Evolutionary conservation across 1,140 invertebrate species (phyloP).

Genomic region (Aphis gossypii): DNA sequence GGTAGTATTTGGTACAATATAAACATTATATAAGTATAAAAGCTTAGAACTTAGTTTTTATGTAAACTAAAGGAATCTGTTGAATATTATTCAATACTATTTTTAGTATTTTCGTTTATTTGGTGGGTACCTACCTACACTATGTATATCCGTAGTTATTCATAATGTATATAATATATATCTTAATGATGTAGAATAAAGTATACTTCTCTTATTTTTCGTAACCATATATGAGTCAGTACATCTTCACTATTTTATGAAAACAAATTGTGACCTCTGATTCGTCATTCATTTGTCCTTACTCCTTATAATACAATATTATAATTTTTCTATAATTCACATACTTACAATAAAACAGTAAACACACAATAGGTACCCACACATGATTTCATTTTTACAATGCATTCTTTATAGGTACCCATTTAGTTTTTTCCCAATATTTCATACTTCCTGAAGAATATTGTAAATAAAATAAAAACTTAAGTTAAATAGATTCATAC

Average conservation of each 20-base stretch:
- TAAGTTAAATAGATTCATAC: neutral
- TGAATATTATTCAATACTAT: neutral
- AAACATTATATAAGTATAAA: neutral
- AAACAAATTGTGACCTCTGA: slow-evolving; percentile 23
- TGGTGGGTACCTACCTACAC: neutral
- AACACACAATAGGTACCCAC: neutral
- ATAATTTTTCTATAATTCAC: slow-evolving; percentile 36
- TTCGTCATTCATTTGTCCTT: slow-evolving; percentile 26
- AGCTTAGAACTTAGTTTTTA: neutral
- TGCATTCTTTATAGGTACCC: neutral
- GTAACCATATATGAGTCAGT: neutral
- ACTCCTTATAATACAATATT: neutral
- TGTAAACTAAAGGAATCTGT: neutral
- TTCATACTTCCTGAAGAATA: slow-evolving; percentile 10
- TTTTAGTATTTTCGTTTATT: neutral
- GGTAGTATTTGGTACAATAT: neutral
- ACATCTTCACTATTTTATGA: slow-evolving; percentile 17
- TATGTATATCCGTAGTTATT: neutral
- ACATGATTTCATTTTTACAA: slow-evolving; percentile 18
- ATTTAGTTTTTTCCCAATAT: slow-evolving; percentile 33
- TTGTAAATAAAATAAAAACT: neutral
- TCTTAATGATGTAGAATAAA: neutral
- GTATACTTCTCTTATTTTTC: neutral
- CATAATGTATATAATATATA: neutral
- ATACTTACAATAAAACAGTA: neutral